Evolutionary conservation across 2,797 vertebrate genomes (phyloP).

Genomic region (Poeciliopsis turneri): DNA sequence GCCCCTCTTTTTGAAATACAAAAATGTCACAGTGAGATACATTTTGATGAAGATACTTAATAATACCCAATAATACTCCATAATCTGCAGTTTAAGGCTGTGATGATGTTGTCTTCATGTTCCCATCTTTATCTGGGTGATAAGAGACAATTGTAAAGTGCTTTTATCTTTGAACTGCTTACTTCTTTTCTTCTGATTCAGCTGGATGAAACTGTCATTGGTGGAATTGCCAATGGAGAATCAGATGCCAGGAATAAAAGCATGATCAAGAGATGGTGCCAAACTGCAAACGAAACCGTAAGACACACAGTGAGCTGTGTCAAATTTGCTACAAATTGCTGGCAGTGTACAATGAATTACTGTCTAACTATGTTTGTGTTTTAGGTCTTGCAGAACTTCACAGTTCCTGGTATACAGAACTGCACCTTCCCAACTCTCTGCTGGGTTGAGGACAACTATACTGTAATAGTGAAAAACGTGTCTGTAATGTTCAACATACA

Average conservation of each 20-base stretch:
- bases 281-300: slow-evolving; percentile 80
- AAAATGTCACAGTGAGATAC: neutral
- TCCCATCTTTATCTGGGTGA: slow-evolving; percentile 7
- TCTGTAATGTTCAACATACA: slow-evolving; percentile 75
- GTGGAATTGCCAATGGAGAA: slow-evolving; percentile 85
- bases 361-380: slow-evolving; percentile 39
- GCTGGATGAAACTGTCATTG: slow-evolving; percentile 89
- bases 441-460: slow-evolving; percentile 79
- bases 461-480: slow-evolving; percentile 82
- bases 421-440: slow-evolving; percentile 85
- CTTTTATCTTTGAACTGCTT: slow-evolving; percentile 12
- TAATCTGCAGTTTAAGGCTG: neutral
- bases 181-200: slow-evolving; percentile 48
- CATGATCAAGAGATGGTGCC: slow-evolving; percentile 89
- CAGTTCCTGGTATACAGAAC: slow-evolving; percentile 81
- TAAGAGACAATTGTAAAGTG: slow-evolving; percentile 6
- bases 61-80: too few relatives aligned
- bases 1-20: neutral
- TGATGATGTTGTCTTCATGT: slow-evolving; percentile 6
- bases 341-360: neutral
- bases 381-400: slow-evolving; percentile 83
- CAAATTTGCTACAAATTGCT: neutral
- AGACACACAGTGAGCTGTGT: slow-evolving; percentile 15
- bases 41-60: neutral
- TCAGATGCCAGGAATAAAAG: slow-evolving; percentile 85